These are phyloP conservation scores for Idaea straminata DNA, from an alignment of 2,888 invertebrate species.

Conservation along the genomic window DNA sequence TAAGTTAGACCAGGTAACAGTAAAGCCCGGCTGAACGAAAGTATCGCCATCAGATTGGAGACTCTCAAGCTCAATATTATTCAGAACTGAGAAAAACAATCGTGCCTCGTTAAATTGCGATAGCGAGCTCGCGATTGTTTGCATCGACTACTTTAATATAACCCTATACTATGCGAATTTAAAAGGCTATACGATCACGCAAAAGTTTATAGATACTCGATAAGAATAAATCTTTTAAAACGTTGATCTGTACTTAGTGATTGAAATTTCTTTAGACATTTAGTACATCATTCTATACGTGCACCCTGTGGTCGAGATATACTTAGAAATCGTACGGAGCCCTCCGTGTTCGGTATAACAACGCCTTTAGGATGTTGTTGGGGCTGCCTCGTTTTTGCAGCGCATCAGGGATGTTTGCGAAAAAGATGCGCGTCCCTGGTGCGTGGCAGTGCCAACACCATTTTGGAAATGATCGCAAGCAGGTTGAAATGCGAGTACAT, in stretches of 20 bases:
- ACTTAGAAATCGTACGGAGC: too few species aligned
- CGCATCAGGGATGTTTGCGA: too few species aligned
- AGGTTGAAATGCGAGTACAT: slow-evolving; percentile 3
- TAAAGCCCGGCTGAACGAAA: slow-evolving; percentile 65
- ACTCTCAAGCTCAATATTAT: slow-evolving; percentile 76
- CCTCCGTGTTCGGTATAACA: too few species aligned
- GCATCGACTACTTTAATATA: slow-evolving; percentile 57
- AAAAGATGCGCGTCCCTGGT: too few species aligned
- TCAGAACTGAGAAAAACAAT: slow-evolving; percentile 79
- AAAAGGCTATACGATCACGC: background rate
- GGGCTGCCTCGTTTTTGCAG: too few species aligned
- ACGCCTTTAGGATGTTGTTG: too few species aligned
- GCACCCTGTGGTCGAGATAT: too few species aligned
- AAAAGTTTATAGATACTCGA: background rate
- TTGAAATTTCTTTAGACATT: too few species aligned
- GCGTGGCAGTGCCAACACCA: too few species aligned
- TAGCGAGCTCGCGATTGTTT: slow-evolving; percentile 66
- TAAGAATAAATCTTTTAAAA: background rate
- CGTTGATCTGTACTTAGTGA: background rate
- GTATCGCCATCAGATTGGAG: slow-evolving; percentile 71
- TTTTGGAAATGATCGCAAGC: background rate
- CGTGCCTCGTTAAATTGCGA: slow-evolving; percentile 77
- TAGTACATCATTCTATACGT: too few species aligned
- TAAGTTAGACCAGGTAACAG: slow-evolving; percentile 70
- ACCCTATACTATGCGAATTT: slow-evolving; percentile 26